These are phyloP conservation scores for Pammene aurita DNA, from an alignment of 2,888 invertebrate genomes.

Conservation along the genomic window DNA sequence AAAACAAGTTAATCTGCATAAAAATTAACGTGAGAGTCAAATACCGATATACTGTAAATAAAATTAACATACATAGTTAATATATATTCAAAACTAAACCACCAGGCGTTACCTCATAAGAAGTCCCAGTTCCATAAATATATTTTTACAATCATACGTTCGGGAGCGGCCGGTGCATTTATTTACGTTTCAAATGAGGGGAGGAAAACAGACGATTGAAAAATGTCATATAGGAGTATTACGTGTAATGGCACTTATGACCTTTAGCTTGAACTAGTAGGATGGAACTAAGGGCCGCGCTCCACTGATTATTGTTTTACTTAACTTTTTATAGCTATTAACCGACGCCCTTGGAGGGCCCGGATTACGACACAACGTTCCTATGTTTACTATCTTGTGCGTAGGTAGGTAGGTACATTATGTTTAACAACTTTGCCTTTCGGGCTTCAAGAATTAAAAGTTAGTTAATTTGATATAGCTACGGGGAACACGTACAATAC, in stretches of 20 bases:
- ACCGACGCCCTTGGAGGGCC: conserved; percentile 34
- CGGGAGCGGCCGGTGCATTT: conserved; percentile 39
- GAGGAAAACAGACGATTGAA: not conserved
- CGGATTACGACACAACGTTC: conserved; percentile 42
- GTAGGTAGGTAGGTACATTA: not conserved
- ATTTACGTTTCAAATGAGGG: conserved; percentile 41
- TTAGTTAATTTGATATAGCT: too few relatives aligned
- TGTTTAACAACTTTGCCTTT: conserved; percentile 6
- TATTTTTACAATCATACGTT: conserved; percentile 30
- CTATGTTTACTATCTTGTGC: conserved; percentile 14
- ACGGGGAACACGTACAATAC: too few relatives aligned
- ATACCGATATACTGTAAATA: conserved; percentile 12
- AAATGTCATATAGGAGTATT: conserved; percentile 4
- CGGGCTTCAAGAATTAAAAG: not conserved
- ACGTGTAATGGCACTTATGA: conserved; percentile 29
- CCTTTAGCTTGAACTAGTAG: conserved; percentile 32
- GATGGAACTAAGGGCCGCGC: conserved; percentile 52
- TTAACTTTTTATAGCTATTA: conserved; percentile 68
- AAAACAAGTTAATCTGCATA: too few relatives aligned
- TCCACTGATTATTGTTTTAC: conserved; percentile 74
- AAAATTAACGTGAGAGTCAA: not conserved
- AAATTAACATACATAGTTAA: not conserved
- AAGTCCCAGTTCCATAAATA: conserved; percentile 32
- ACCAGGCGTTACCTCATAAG: conserved; percentile 12
- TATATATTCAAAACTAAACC: conserved; percentile 12